phyloP scores from a whole-genome alignment of 2,888 invertebrate genomes.

The Myopa tessellatipennis region DNA sequence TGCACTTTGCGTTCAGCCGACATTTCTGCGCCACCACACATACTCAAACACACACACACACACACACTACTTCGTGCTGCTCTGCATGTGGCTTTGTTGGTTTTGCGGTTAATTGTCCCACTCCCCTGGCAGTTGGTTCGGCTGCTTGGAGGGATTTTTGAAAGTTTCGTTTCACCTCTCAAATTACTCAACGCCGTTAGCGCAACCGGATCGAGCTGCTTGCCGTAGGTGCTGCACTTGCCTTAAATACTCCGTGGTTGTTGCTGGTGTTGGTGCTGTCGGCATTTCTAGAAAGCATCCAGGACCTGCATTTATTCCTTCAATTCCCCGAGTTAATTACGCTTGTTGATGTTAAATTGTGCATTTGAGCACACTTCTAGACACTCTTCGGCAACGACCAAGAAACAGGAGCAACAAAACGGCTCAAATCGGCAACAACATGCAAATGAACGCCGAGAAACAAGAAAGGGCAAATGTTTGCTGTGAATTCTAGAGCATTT shows the following conservation, averaged over 20 bases:
- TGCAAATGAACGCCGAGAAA: neutral
- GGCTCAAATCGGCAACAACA: neutral
- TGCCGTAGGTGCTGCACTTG: neutral
- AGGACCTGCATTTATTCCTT: conserved; percentile 8
- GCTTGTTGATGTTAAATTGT: conserved; percentile 44
- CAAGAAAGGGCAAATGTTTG: conserved; percentile 9
- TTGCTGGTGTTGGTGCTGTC: conserved; percentile 25
- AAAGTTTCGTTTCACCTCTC: conserved; percentile 12
- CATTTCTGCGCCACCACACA: neutral
- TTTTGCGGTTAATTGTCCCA: conserved; percentile 13
- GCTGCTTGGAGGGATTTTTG: neutral
- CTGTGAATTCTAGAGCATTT: conserved; percentile 11
- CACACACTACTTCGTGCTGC: neutral
- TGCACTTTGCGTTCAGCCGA: conserved; percentile 7
- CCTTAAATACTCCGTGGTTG: conserved; percentile 8
- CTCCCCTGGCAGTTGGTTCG: conserved; percentile 14
- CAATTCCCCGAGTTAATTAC: conserved; percentile 46
- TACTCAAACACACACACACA: neutral
- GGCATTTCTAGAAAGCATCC: neutral
- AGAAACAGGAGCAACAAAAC: neutral
- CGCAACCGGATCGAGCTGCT: neutral
- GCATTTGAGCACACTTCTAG: conserved; percentile 39
- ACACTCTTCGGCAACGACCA: conserved; percentile 10
- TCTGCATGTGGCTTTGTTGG: neutral
- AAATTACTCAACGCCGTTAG: neutral